Evolutionary conservation across 1,140 invertebrate genomes (phyloP).

Genomic region (Conus betulinus): DNA sequence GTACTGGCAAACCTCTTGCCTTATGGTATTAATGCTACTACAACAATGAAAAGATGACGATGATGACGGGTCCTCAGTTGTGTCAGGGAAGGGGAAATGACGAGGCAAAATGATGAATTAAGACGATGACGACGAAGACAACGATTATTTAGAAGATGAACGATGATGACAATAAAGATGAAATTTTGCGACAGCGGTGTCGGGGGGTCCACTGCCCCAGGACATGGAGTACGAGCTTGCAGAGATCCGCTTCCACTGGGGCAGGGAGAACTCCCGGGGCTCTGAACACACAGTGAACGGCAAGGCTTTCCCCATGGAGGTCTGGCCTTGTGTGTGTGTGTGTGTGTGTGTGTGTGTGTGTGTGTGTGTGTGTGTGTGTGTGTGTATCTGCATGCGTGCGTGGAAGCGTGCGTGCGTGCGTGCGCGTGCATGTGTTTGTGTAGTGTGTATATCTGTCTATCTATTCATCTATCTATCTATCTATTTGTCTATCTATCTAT

Average conservation of each 20-base stretch:
- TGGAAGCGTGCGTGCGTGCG: neutral
- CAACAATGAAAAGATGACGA: neutral
- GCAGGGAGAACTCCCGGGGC: conserved; percentile 80
- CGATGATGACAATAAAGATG: neutral
- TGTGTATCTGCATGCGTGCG: neutral
- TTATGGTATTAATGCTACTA: too few relatives aligned
- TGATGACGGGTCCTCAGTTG: neutral
- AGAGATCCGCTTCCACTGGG: conserved; percentile 97
- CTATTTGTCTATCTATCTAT: too few relatives aligned
- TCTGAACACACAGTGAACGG: conserved; percentile 96
- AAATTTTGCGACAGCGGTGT: conserved; percentile 46
- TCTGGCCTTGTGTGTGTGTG: conserved; percentile 64
- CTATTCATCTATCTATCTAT: too few relatives aligned
- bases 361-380: neutral
- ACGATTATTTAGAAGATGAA: neutral
- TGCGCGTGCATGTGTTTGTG: neutral
- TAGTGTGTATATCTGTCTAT: conserved; percentile 13
- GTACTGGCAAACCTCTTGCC: too few relatives aligned
- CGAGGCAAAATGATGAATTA: too few relatives aligned
- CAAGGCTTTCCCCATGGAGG: conserved; percentile 91
- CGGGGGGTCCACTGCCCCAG: conserved; percentile 58
- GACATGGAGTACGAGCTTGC: conserved; percentile 87
- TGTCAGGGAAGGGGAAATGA: too few relatives aligned
- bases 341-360: neutral
- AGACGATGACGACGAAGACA: neutral